Evolutionary conservation across 2,888 invertebrate genomes (phyloP).

Genomic region (Nemotelus nigrinus): DNA sequence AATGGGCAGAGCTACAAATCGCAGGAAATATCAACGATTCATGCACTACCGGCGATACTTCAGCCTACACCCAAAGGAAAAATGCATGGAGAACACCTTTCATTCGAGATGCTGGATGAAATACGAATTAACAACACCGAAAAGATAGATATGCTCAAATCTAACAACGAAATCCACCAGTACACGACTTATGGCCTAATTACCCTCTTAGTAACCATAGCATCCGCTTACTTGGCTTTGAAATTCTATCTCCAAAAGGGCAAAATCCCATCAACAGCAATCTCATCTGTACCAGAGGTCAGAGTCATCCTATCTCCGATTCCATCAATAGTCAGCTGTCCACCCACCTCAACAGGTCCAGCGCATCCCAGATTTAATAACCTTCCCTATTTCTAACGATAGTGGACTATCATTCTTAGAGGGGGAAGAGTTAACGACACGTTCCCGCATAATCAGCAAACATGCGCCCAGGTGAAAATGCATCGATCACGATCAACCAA

Average conservation of each 20-base stretch:
- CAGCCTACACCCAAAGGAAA: constrained; percentile 26
- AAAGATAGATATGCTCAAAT: neutral
- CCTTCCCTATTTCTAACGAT: too few species aligned
- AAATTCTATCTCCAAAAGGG: neutral
- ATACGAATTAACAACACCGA: constrained; percentile 26
- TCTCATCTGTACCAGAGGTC: too few species aligned
- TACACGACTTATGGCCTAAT: constrained; percentile 1
- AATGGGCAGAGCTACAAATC: neutral
- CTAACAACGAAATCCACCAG: neutral
- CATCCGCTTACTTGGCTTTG: neutral
- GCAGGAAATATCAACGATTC: constrained; percentile 5
- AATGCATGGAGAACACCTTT: neutral
- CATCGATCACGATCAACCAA: too few species aligned
- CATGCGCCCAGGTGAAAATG: too few species aligned
- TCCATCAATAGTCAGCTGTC: too few species aligned
- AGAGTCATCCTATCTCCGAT: too few species aligned
- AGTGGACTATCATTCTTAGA: too few species aligned
- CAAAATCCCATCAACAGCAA: neutral
- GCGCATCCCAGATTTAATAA: too few species aligned
- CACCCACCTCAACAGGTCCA: too few species aligned
- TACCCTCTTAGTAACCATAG: neutral
- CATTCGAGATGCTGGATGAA: constrained; percentile 7
- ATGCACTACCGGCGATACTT: constrained; percentile 4
- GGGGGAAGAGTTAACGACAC: too few species aligned
- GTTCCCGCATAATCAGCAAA: too few species aligned